Evolutionary conservation across 1,140 invertebrate species (phyloP).

Genomic region (Aphaenogaster floridana): DNA sequence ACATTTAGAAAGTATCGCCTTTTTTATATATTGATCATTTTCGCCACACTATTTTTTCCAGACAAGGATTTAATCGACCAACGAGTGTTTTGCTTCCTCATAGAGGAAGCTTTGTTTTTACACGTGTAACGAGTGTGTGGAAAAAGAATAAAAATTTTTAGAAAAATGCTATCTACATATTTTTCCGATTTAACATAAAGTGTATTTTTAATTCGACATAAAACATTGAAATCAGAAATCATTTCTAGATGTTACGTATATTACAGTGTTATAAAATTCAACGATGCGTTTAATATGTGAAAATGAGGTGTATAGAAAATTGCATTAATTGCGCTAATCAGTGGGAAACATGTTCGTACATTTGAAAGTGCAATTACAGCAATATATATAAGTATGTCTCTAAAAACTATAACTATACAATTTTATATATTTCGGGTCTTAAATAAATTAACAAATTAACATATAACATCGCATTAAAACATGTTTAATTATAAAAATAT

Average conservation of each 20-base stretch:
- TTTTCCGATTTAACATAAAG: not conserved
- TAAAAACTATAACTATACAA: not conserved
- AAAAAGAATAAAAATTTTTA: constrained; percentile 42
- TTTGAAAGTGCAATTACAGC: not conserved
- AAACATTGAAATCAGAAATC: not conserved
- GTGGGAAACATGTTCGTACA: not conserved
- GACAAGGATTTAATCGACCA: not conserved
- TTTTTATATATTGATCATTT: constrained; percentile 36
- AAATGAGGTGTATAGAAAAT: not conserved
- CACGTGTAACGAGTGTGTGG: constrained; percentile 7
- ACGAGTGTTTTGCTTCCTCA: not conserved
- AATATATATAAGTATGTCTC: not conserved
- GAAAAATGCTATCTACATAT: not conserved
- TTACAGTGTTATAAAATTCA: constrained; percentile 14
- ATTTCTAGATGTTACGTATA: not conserved
- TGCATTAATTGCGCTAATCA: constrained; percentile 4
- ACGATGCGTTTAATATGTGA: not conserved
- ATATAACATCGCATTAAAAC: not conserved
- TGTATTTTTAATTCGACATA: not conserved
- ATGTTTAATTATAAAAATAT: not conserved
- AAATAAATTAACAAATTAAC: constrained; percentile 29
- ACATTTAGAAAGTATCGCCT: constrained; percentile 30
- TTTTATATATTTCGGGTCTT: not conserved
- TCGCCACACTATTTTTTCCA: not conserved
- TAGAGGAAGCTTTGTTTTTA: not conserved